Evolutionary conservation across 2,797 vertebrate genomes (phyloP).

Genomic region (Lophius americanus): DNA sequence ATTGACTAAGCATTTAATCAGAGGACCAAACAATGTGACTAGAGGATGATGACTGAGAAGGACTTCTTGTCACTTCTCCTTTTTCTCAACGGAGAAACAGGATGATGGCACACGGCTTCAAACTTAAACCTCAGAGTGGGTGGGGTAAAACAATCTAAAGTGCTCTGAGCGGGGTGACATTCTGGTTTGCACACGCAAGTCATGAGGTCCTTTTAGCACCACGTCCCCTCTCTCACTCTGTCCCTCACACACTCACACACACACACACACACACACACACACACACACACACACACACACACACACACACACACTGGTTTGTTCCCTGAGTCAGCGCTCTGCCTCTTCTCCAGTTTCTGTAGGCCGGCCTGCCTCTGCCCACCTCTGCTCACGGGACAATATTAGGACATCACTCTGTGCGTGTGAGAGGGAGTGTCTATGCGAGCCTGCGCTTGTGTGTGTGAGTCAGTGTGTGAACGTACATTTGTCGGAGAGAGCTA

Average conservation of each 20-base stretch:
- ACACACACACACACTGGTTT: slow-evolving; percentile 48
- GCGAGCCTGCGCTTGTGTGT: slow-evolving; percentile 25
- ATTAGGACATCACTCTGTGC: slow-evolving; percentile 75
- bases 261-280: slow-evolving; percentile 38
- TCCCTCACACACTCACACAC: slow-evolving; percentile 34
- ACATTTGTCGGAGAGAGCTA: slow-evolving; percentile 66
- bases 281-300: slow-evolving; percentile 34
- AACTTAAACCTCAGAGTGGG: slow-evolving; percentile 39
- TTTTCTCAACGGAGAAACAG: slow-evolving; percentile 49
- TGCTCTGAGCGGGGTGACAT: slow-evolving; percentile 33
- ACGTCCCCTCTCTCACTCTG: slow-evolving; percentile 49
- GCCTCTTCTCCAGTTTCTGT: slow-evolving; percentile 80
- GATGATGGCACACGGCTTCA: slow-evolving; percentile 24
- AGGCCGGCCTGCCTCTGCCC: slow-evolving; percentile 64
- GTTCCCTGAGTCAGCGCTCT: slow-evolving; percentile 84
- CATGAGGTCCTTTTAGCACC: slow-evolving; percentile 56
- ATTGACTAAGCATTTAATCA: too few relatives aligned
- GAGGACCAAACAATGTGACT: slow-evolving; percentile 42
- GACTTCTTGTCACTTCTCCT: slow-evolving; percentile 60
- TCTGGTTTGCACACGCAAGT: slow-evolving; percentile 49
- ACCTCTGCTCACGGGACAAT: slow-evolving; percentile 74
- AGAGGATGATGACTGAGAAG: slow-evolving; percentile 11
- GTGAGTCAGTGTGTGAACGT: slow-evolving; percentile 23
- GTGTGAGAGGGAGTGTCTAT: slow-evolving; percentile 30
- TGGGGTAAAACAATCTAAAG: slow-evolving; percentile 37